A percentile compares a stretch with the other conserved stretches of the same genome.
Evolutionary conservation across 2,113 vertebrate species (phyloP).

Genomic region (Limanda limanda): DNA sequence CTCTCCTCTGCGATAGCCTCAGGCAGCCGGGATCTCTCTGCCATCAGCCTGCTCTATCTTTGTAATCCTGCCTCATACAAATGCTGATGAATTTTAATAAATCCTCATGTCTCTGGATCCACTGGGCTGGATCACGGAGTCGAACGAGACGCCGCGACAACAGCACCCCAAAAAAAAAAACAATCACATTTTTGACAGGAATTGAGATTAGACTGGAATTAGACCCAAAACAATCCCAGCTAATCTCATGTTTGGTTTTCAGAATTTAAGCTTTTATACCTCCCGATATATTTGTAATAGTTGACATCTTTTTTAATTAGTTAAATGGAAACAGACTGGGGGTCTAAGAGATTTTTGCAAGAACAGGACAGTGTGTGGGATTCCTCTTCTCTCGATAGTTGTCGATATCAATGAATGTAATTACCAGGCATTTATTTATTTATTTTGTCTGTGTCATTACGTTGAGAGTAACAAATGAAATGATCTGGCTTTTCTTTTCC

Average conservation of each 20-base stretch:
- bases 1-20: constrained; percentile 26
- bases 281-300: constrained; percentile 25
- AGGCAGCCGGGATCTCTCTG: not conserved
- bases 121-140: constrained; percentile 33
- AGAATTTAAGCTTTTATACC: constrained; percentile 19
- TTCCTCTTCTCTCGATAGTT: no score
- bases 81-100: not conserved
- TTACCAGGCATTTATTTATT: not conserved
- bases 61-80: constrained; percentile 65
- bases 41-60: constrained; percentile 20
- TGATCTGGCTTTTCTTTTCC: not conserved
- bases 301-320: not conserved
- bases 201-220: constrained; percentile 42
- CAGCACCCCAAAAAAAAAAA: not conserved
- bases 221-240: constrained; percentile 33
- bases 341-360: no score
- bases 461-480: not conserved
- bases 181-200: not conserved
- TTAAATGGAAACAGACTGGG: no score
- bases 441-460: not conserved
- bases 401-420: not conserved
- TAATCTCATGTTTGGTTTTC: constrained; percentile 51
- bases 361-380: no score
- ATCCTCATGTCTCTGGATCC: not conserved
- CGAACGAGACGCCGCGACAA: not conserved